phyloP scores from a whole-genome alignment of 2,113 vertebrate species.

The Zapus hudsonius region DNA sequence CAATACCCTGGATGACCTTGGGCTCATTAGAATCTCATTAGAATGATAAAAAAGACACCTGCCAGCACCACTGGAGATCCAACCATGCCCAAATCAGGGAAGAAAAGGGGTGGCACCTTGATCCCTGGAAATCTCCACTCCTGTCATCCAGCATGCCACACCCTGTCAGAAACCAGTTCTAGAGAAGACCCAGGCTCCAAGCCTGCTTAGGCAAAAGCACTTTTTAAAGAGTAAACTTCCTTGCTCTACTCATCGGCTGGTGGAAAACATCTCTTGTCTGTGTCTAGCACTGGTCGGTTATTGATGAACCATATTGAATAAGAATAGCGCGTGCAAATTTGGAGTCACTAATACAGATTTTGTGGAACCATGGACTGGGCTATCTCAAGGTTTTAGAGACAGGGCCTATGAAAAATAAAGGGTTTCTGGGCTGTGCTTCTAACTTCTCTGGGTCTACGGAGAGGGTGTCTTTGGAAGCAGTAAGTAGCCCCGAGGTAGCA shows the following conservation, averaged over 20 bases:
- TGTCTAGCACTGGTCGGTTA: background rate
- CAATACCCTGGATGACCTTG: background rate
- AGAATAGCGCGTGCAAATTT: background rate
- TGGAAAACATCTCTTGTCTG: background rate
- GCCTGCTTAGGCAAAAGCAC: background rate
- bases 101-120: background rate
- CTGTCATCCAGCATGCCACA: no score
- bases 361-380: background rate
- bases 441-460: background rate
- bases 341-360: background rate
- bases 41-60: background rate
- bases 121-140: background rate
- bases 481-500: background rate
- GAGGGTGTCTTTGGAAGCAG: background rate
- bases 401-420: background rate
- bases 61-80: background rate
- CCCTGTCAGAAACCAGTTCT: background rate
- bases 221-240: background rate
- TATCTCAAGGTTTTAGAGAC: background rate
- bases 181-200: no score
- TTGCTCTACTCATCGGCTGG: background rate
- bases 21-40: background rate
- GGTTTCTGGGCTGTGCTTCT: background rate
- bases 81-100: background rate
- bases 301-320: background rate